Base-by-base conservation (phyloP, 2,888 invertebrate species). In the Limnephilus rhombicus region DNA sequence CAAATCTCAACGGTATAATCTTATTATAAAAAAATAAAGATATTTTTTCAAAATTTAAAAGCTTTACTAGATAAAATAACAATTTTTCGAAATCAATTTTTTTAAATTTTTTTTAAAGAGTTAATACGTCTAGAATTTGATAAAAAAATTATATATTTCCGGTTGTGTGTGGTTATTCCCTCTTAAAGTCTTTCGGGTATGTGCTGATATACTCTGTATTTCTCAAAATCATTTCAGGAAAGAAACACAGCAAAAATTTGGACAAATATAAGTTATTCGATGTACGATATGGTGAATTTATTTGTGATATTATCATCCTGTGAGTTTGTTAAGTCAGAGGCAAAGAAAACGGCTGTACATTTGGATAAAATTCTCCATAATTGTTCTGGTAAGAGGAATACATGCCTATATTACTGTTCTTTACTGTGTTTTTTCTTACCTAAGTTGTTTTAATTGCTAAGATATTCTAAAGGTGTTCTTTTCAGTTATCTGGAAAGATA, bases 301-400 rank as follows among this genome's bases (percentile, higher is more conserved):
- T 12, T 85, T 18, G 15, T 80, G 37, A n/a, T 85, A 34, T 68
- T 91, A 37, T 68, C 34, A 80, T 83, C 85, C 2, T 85, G 85
- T 9, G 34, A 68, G n/a, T 68, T 34, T 83, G 83, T 91, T 15
- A 85, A 91, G 37, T 53, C 68, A 15, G 90, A 91, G n/a, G 90
- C 90, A n/a, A 53, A 91, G 13, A 91, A 49, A 80, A 85, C 86
- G 15, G 80, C 53, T 1, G 13, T 86, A n/a, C 29, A 85, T 13
- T 85, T 91, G 31, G 90, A 91, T 15, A 85, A 68, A 80, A 41
- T 91, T 83, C 53, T 91, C 12, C 85, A 29, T 29, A 45, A 29
- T 45, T 45, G n/a, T 86, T 86, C 45, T 29, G 49, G 86, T 86
- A 45, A 86, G 86, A 13, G 31, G 15, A 49, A 68, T 24, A 24